phyloP scores from a whole-genome alignment of 2,797 vertebrate genomes.

The Anomalospiza imberbis region DNA sequence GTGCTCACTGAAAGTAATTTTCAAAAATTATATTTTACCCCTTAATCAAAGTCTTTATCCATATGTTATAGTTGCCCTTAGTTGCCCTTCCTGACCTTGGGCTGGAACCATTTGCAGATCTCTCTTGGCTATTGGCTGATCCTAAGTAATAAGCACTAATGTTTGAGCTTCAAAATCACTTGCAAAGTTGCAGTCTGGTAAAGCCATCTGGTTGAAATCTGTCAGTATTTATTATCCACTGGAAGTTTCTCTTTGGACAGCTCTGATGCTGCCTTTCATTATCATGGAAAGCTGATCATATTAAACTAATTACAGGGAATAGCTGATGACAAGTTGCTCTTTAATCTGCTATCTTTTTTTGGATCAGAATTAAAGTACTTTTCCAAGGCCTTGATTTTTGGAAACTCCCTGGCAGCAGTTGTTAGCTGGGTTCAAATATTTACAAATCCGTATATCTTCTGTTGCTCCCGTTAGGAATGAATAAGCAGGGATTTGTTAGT shows the following conservation, averaged over 20 bases:
- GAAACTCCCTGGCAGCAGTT: slow-evolving; percentile 54
- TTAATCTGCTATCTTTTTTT: slow-evolving; percentile 42
- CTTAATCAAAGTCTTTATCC: slow-evolving; percentile 58
- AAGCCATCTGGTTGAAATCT: slow-evolving; percentile 62
- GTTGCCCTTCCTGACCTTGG: not conserved
- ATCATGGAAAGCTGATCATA: slow-evolving; percentile 61
- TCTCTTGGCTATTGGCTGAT: not conserved
- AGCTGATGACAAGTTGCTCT: slow-evolving; percentile 57
- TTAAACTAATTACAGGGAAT: slow-evolving; percentile 64
- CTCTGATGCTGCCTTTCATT: slow-evolving; percentile 56
- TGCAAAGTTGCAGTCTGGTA: slow-evolving; percentile 40
- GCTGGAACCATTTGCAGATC: slow-evolving; percentile 13
- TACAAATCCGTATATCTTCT: slow-evolving; percentile 63
- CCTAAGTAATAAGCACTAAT: slow-evolving; percentile 44
- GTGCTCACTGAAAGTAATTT: not conserved
- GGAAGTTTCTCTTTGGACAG: slow-evolving; percentile 33
- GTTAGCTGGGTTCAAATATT: slow-evolving; percentile 74
- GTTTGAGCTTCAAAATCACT: slow-evolving; percentile 43
- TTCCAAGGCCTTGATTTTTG: slow-evolving; percentile 22
- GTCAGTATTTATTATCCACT: slow-evolving; percentile 59
- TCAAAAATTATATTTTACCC: slow-evolving; percentile 1
- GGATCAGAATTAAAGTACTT: slow-evolving; percentile 35
- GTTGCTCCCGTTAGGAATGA: slow-evolving; percentile 35
- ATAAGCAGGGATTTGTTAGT: slow-evolving; percentile 28
- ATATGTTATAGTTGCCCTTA: slow-evolving; percentile 30